Conservation (phyloP, 53 echinoderm and acorn worm genomes). For the Echinometra lucunter region DNA sequence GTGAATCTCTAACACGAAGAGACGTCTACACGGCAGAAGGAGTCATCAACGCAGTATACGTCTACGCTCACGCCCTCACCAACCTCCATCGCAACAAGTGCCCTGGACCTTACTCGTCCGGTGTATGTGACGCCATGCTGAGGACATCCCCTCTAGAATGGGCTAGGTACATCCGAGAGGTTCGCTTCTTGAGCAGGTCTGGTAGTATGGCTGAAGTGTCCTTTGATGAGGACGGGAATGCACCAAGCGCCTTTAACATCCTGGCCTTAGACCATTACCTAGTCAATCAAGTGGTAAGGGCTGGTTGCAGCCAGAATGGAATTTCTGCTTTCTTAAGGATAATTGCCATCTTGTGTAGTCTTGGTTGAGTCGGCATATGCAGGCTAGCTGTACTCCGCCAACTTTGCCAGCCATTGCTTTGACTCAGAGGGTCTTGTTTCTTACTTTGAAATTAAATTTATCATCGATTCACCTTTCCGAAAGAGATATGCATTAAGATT, state of each 20-base stretch:
- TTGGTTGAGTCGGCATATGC: no score
- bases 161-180: constrained; percentile 68
- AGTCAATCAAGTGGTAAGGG: constrained; percentile 36
- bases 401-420: no score
- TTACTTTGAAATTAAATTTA: no score
- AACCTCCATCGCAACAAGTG: constrained; percentile 64
- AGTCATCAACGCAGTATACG: constrained; percentile 68
- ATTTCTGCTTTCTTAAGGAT: no score
- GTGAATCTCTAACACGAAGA: background rate
- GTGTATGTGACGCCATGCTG: constrained; percentile 56
- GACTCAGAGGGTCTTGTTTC: no score
- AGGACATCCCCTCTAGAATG: constrained; percentile 57
- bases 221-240: constrained; percentile 80
- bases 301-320: background rate
- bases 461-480: no score
- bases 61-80: constrained; percentile 69
- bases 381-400: no score
- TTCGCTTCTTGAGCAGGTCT: constrained; percentile 60
- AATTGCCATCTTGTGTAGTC: no score
- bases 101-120: constrained; percentile 28
- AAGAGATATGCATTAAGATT: no score
- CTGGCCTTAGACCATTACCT: background rate
- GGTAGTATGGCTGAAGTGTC: constrained; percentile 62
- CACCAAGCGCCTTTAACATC: constrained; percentile 30
- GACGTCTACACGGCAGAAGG: constrained; percentile 33